phyloP scores from a whole-genome alignment of 2,888 invertebrate genomes.

The Sminthurides aquaticus region DNA sequence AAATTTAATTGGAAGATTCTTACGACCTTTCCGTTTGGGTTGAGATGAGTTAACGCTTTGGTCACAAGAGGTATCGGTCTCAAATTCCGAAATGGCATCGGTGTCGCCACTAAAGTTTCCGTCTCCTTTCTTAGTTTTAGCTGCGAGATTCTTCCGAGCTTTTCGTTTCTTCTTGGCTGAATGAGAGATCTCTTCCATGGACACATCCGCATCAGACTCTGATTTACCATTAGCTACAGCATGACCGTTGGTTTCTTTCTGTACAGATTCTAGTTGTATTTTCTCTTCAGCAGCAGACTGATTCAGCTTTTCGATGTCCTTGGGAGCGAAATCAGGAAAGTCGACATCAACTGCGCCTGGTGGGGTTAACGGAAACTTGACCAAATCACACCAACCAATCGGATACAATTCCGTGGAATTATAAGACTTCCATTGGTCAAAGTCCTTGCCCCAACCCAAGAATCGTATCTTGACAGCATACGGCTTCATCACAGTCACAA shows the following conservation, averaged over 20 bases:
- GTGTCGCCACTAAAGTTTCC: too few relatives aligned
- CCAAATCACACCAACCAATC: conserved; percentile 13
- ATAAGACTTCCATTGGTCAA: conserved; percentile 14
- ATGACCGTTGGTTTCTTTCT: not conserved
- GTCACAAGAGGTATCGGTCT: too few relatives aligned
- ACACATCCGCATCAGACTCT: not conserved
- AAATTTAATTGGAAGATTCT: not conserved
- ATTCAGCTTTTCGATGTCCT: not conserved
- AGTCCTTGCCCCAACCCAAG: conserved; percentile 9
- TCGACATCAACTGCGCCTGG: not conserved
- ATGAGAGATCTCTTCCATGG: too few relatives aligned
- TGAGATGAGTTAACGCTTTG: too few relatives aligned
- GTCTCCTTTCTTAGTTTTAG: too few relatives aligned
- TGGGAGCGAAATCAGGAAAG: not conserved
- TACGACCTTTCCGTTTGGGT: not conserved
- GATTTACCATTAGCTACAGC: not conserved
- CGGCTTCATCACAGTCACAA: conserved; percentile 5
- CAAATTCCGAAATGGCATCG: too few relatives aligned
- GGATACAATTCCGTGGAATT: conserved; percentile 10
- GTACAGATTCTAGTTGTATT: too few relatives aligned
- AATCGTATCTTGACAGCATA: conserved; percentile 11
- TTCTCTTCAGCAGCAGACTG: too few relatives aligned
- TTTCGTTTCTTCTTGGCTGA: too few relatives aligned
- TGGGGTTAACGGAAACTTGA: not conserved
- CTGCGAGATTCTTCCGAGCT: too few relatives aligned